phyloP scores from a whole-genome alignment of 2,888 invertebrate genomes.

The Cephus spinipes region DNA sequence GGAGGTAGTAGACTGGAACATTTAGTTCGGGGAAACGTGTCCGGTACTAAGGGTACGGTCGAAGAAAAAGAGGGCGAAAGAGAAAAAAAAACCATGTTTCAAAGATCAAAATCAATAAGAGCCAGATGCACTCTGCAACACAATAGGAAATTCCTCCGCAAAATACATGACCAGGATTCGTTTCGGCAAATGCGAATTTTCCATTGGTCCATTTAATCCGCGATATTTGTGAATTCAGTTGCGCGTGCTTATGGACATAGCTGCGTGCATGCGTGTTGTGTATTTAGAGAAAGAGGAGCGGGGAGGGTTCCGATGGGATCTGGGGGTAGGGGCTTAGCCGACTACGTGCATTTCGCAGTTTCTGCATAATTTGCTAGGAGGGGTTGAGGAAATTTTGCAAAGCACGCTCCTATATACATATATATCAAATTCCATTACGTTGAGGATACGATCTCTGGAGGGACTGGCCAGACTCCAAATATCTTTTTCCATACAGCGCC shows the following conservation, averaged over 20 bases:
- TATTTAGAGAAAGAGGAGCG: not conserved
- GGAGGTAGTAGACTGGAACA: not conserved
- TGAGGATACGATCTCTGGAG: not conserved
- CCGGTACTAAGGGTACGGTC: not conserved
- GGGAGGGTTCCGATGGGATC: not conserved
- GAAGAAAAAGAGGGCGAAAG: not conserved
- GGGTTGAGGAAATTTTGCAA: not conserved
- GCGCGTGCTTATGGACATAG: not conserved
- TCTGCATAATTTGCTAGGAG: not conserved
- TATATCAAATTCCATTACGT: not conserved
- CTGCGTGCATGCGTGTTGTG: not conserved
- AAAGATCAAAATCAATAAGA: conserved; percentile 49
- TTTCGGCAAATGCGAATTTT: not conserved
- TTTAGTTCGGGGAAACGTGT: not conserved
- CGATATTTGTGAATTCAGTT: not conserved
- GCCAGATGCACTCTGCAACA: conserved; percentile 2
- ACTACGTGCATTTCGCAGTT: not conserved
- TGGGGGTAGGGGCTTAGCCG: not conserved
- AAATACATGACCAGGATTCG: not conserved
- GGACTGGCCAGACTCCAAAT: conserved; percentile 53
- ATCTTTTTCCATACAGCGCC: conserved; percentile 58
- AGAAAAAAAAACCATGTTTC: conserved; percentile 29
- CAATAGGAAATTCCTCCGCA: not conserved
- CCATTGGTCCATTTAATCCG: not conserved
- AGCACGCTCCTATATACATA: not conserved